Conservation (phyloP, 53 echinoderm and acorn worm genomes). For the Holothuria scabra region DNA sequence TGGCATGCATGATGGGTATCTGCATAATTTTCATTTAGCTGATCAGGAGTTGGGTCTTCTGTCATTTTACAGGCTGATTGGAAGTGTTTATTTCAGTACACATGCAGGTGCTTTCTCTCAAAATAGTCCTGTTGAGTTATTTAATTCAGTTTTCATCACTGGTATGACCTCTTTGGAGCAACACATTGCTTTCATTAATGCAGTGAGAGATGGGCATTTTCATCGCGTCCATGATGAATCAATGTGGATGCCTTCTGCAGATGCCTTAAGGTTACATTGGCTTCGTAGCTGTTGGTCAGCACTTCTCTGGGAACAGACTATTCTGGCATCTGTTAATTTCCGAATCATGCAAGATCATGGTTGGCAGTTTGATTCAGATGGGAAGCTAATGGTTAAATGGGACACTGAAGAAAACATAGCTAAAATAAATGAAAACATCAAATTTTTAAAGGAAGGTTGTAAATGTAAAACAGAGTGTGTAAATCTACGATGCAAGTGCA, state of each 20-base stretch:
- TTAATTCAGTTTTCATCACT: not conserved
- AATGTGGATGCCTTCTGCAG: constrained; percentile 37
- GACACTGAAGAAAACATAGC: not conserved
- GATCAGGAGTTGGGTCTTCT: constrained; percentile 24
- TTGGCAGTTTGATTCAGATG: not conserved
- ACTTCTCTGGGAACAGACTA: not conserved
- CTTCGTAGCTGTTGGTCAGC: constrained; percentile 18
- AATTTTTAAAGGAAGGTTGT: constrained; percentile 8
- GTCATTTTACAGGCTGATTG: constrained; percentile 54
- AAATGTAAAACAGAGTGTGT: constrained; percentile 4
- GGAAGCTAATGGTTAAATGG: not conserved
- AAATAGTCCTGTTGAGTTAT: constrained; percentile 10
- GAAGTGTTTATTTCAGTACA: constrained; percentile 34
- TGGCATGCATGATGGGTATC: not conserved
- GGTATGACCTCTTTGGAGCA: constrained; percentile 8
- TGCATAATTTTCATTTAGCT: not conserved
- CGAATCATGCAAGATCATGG: not conserved
- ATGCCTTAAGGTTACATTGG: constrained; percentile 36
- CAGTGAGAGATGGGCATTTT: constrained; percentile 15
- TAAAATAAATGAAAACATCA: too few relatives aligned
- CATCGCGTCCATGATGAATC: constrained; percentile 14
- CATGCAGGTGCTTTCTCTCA: constrained; percentile 41
- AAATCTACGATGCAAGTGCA: not conserved
- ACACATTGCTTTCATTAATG: constrained; percentile 14
- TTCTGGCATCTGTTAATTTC: not conserved